Evolutionary conservation across 2,888 invertebrate genomes (phyloP), one percentile per base, ranked within the genome.

Genomic region (Craniophora ligustri): DNA sequence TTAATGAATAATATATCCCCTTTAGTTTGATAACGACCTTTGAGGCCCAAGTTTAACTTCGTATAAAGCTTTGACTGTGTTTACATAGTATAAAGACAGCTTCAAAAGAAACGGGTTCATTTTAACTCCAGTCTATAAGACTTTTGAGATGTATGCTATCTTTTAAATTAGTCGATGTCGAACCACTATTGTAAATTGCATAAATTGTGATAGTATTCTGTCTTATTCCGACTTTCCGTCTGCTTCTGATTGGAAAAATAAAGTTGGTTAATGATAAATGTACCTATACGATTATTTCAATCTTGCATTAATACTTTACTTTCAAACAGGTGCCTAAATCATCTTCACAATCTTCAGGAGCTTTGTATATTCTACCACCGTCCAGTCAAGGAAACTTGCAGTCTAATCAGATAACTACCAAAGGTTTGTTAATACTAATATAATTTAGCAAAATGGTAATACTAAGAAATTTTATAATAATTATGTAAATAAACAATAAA

Each of bases 281-380:
- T n/a, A n/a, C n/a, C n/a, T n/a, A n/a, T n/a, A n/a, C n/a, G n/a
- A n/a, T n/a, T n/a, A n/a, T n/a, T n/a, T n/a, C n/a, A n/a, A n/a
- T n/a, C n/a, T n/a, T n/a, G n/a, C n/a, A n/a, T n/a, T n/a, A n/a
- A n/a, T n/a, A n/a, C n/a, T 4, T 47, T 10, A n/a, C 55, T 41
- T 50, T 49, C 47, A 30, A 18, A n/a, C 60, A 92, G 92, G 91
- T 90, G 76, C 88, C 91, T 75, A 91, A 88, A 76, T 67, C 83
- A n/a, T 86, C 88, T 3, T 82, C 88, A 3, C 86, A 87, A 40
- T 77, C 85, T 1, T 75, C 89, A n/a, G 85, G 87, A 60, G 82
- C 88, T 14, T 79, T 89, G 6, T 93, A 93, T 66, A 85, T 92
- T 23, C 81, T 90, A 11, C 90, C 92, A 26, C 88, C 89, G 67